Base-by-base conservation (phyloP, 2,888 invertebrate species). In the Caenorhabditis sulstoni region DNA sequence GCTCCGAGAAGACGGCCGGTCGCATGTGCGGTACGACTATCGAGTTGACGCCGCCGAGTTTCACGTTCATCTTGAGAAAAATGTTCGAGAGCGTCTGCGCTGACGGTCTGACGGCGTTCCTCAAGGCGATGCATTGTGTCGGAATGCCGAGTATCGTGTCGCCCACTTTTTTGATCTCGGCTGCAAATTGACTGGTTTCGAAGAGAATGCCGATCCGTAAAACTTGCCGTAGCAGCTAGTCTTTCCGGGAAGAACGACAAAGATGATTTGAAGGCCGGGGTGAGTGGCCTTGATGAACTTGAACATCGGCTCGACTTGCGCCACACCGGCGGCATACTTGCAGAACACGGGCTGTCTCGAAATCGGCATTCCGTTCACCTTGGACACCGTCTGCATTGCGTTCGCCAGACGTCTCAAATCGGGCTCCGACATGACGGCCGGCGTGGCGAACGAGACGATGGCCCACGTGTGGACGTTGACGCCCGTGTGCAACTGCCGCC, bases 221-320 rank as follows among this genome's bases (percentile, higher is more conserved):
- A 22, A 50, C 67, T 50, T 53, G 89, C 88, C 88, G 68, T 90
- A 90, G 18, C 90, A 88, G 12, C 89, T 89, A 9, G 90, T 90
- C 57, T 90, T 90, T 83, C 99, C 98, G 0, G 98, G 99, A 90
- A 99, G 92, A 65, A 99, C 96, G 9, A 98, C 97, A 14, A 97
- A 96, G 5, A 99, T 97, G 41, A 99, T 93, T 91, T 99, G 98
- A 87, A 99, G 93, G 65, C 96, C 95, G 87, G 94, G 94, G 92
- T 97, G 99, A 37, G 96, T 95, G 85, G 95, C 95, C 92, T 99
- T 99, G 89, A 99, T 93, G 92, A 99, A 99, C 89, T 97, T 94
- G 92, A 99, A 99, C 98, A 99, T 99, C 14, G 99, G 99, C 92
- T 99, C 96, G 90, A 95, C 99, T 92, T 99, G 99, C 93, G 99